Percentiles rank a stretch among this genome's conserved stretches.
Evolutionary conservation across 2,113 vertebrate genomes (phyloP).

Genomic region (Odocoileus virginianus): DNA sequence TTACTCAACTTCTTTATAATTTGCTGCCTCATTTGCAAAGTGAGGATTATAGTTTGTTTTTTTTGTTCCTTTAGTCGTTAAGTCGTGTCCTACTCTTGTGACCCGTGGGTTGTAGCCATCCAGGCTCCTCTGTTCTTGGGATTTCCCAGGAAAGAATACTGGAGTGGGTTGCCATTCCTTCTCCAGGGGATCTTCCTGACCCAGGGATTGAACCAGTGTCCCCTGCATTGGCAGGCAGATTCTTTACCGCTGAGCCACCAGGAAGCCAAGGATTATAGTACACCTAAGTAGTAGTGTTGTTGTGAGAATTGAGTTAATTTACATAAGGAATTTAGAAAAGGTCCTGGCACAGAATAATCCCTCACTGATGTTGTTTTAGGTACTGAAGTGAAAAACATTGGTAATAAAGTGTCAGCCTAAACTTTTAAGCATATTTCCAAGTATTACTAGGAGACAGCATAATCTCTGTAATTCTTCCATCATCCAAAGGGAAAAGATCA

Average conservation of each 20-base stretch:
- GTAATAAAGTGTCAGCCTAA: not conserved
- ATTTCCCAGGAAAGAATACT: not conserved
- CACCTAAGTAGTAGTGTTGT: not conserved
- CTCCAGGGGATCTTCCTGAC: not conserved
- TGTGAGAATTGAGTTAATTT: conserved; percentile 18
- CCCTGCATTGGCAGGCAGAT: not conserved
- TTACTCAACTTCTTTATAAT: not conserved
- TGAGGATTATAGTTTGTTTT: not conserved
- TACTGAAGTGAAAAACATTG: not conserved
- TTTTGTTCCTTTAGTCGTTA: not conserved
- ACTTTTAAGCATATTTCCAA: not conserved
- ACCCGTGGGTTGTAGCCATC: not conserved
- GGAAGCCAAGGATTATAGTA: not conserved
- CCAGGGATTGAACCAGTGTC: not conserved
- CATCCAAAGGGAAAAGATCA: not conserved
- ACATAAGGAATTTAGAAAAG: not conserved
- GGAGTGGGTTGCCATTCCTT: not conserved
- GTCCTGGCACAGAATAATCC: not conserved
- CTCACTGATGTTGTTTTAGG: not conserved
- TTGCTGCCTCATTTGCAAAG: not conserved
- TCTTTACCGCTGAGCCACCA: not conserved
- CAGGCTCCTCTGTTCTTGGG: not conserved
- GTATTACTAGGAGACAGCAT: not conserved
- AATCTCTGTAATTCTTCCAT: not conserved
- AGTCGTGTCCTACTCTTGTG: not conserved